These are phyloP conservation scores for Drosophila burlai DNA, from an alignment of 1,140 invertebrate genomes.

Conservation along the genomic window DNA sequence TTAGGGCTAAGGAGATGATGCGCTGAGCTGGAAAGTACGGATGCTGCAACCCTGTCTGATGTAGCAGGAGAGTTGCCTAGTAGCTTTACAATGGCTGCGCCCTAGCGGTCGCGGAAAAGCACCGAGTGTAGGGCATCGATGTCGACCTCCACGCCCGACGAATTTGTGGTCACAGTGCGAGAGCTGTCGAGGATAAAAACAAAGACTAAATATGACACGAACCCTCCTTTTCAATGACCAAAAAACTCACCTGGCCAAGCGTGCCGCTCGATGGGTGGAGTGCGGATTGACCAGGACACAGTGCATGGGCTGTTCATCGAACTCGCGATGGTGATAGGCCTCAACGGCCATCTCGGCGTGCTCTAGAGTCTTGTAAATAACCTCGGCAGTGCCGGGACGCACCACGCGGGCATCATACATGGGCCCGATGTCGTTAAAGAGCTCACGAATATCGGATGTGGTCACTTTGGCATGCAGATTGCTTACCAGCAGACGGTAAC, in stretches of 20 bases:
- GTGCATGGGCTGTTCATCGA: constrained; percentile 94
- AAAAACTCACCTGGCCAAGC: constrained; percentile 84
- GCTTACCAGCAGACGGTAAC: constrained; percentile 93
- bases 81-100: background rate
- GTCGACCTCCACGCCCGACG: constrained; percentile 72
- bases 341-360: constrained; percentile 95
- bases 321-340: constrained; percentile 95
- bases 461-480: constrained; percentile 94
- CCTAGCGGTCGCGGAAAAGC: constrained; percentile 68
- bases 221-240: background rate
- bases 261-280: constrained; percentile 87
- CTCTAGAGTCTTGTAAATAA: constrained; percentile 93
- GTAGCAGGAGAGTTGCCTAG: constrained; percentile 30
- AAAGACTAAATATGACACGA: background rate
- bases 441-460: constrained; percentile 95
- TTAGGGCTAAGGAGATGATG: constrained; percentile 39
- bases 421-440: constrained; percentile 96
- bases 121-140: constrained; percentile 76
- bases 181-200: constrained; percentile 25
- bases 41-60: constrained; percentile 1
- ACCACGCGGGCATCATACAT: constrained; percentile 93
- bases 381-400: constrained; percentile 94
- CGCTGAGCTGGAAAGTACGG: constrained; percentile 7
- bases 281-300: constrained; percentile 91
- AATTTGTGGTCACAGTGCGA: constrained; percentile 72